Evolutionary conservation across 2,113 vertebrate genomes (phyloP), one percentile per base, ranked within the genome.

Genomic region (Mastomys natalensis): DNA sequence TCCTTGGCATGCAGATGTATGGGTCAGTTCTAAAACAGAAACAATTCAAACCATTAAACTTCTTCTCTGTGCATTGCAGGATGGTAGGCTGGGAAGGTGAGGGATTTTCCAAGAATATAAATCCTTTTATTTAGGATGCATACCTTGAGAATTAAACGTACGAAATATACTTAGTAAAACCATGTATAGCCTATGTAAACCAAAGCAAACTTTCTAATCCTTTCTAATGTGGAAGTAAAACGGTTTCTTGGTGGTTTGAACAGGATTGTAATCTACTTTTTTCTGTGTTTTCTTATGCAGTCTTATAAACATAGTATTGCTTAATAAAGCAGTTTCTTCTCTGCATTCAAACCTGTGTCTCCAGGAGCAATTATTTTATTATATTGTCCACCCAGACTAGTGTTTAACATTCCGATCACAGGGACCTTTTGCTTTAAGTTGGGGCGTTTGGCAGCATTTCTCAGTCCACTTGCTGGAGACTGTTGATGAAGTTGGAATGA

Each of bases 311-410:
- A 64, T 40, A 40, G 43, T 64, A 84, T 34, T 24, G 24, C 43
- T 84, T 92, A 17, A 77, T 34, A 72, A 86, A 93, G 51, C 16
- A 73, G 34, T 40, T 91, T 90, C 29, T 78, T 90, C 77, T 43
- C 37, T 66, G 70, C 88, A 19, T 24, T 76, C 40, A 84, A 94
- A 74, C 11, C 62, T 80, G 29, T 7, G 58, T 78, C 66, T 53
- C 37, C 76, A 34, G 26, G 19, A 87, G 3, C 8, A 78, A 66
- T 43, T 95, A 31, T 53, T 78, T 16, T 6, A 24, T 58, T 76
- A 45, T 29, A 22, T 22, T n/a, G 34, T 73, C 48, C 66, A 22
- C 40, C 4, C 19, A 92, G 34, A 87, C 12, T 26, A 53, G 43
- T 43, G 70, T 92, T 82, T 60, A 29, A 68, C 26, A 3, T 55